Conservation (phyloP, 2,797 vertebrate genomes). For the Rhodeus uyekii region DNA sequence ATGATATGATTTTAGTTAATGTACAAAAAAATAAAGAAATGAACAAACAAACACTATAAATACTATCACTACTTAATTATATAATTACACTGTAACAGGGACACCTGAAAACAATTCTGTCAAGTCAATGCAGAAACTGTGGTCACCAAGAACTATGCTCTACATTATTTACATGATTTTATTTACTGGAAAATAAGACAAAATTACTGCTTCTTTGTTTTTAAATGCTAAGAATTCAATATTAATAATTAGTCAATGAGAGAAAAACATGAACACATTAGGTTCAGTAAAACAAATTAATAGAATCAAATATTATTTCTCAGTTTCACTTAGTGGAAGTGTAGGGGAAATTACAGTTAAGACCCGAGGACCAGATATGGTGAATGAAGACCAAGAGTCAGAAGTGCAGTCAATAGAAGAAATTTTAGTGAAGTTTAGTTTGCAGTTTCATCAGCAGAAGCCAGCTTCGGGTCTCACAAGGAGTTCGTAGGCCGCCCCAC, state of each 20-base stretch:
- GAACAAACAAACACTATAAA: neutral
- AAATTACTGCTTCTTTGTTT: neutral
- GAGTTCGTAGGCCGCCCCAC: too few species aligned
- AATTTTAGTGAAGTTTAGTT: too few species aligned
- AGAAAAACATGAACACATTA: neutral
- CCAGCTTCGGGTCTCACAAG: too few species aligned
- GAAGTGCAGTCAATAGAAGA: too few species aligned
- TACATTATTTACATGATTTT: neutral
- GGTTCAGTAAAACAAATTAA: neutral
- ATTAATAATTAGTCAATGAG: neutral
- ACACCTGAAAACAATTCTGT: neutral
- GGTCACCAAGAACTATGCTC: neutral
- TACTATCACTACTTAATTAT: too few species aligned
- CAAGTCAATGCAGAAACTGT: neutral
- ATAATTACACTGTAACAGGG: too few species aligned
- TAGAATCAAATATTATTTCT: slow-evolving; percentile 6
- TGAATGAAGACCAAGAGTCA: too few species aligned
- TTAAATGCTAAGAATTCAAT: neutral
- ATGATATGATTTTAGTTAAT: neutral
- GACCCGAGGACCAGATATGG: too few species aligned
- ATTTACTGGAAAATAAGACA: neutral
- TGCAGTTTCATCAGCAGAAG: too few species aligned
- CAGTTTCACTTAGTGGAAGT: neutral
- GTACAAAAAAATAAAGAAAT: too few species aligned
- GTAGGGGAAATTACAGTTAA: too few species aligned